phyloP scores from a whole-genome alignment of 1,140 invertebrate species.

The Drosophila pruinosa region DNA sequence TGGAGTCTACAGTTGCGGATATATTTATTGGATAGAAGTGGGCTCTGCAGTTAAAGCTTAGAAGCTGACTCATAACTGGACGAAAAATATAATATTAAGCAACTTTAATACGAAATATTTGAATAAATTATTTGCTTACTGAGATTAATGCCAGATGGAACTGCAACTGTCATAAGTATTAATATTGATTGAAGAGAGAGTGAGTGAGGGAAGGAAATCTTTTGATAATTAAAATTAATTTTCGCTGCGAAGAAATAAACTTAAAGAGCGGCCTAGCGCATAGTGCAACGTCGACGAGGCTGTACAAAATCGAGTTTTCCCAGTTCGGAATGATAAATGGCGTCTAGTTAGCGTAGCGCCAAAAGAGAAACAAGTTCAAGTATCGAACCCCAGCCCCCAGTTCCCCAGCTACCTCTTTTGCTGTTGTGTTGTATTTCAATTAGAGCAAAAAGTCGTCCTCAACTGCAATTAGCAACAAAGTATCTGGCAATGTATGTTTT shows the following conservation, averaged over 20 bases:
- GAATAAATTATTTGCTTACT: background rate
- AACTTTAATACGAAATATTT: background rate
- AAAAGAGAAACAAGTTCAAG: constrained; percentile 74
- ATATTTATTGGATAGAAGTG: background rate
- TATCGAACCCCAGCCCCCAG: constrained; percentile 4
- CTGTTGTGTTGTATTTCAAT: constrained; percentile 69
- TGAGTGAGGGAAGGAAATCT: constrained; percentile 20
- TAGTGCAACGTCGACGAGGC: constrained; percentile 36
- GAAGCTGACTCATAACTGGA: background rate
- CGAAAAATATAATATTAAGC: background rate
- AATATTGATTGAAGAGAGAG: constrained; percentile 51
- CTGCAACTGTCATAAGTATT: constrained; percentile 24
- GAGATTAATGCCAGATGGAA: constrained; percentile 39
- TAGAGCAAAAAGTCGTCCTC: constrained; percentile 71
- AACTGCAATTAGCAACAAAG: constrained; percentile 71
- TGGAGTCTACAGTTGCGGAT: background rate
- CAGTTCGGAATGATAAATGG: constrained; percentile 73
- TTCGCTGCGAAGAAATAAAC: constrained; percentile 28
- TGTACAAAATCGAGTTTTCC: constrained; percentile 65
- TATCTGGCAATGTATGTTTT: constrained; percentile 73
- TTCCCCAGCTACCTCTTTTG: background rate
- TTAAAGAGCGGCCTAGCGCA: background rate
- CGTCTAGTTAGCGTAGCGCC: constrained; percentile 70
- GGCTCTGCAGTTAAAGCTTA: background rate
- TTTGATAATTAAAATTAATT: constrained; percentile 76